Base-by-base conservation (phyloP, 2,888 invertebrate species). In the Panorpa germanica region DNA sequence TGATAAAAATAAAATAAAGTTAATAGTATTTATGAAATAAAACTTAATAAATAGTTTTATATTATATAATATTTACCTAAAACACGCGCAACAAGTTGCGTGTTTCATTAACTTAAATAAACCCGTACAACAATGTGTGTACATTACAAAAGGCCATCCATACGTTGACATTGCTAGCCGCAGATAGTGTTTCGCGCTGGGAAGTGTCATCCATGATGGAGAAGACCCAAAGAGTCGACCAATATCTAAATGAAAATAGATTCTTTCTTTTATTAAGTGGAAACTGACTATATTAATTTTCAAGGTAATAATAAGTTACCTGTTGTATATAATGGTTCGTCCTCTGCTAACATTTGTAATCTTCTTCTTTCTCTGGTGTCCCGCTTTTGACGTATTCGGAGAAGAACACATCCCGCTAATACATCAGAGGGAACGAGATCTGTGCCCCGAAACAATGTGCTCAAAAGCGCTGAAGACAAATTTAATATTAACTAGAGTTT, bases 401-500 rank as follows among this genome's bases (percentile, higher is more conserved):
- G 62, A n/a, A 90, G 63, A 13, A 90, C 70, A 43, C 82, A 70
- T 8, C 86, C 90, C 8, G 86, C 86, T 32, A 83, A 70, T 10
- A 88, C 69, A 50, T 90, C 91, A 1, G 85, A 81, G 1, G 85
- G 78, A 1, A 90, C 86, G 22, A 88, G 56, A 52, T 90, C 85
- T 5, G 81, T 73, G 38, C 81, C 80, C 43, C 85, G 63, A 52
- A 85, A 83, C 36, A 83, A 59, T 3, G 75, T 71, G 44, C 77
- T 74, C 36, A 85, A 61, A 6, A 85, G 55, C 38, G 71, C 72
- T 64, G 61, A 26, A 49, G 64, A 21, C 12, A 18, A 22, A 16
- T 27, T 29, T 12, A 16, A 28, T 15, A 16, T 4, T 27, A 31
- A 29, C 26, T 17, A n/a, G n/a, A n/a, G n/a, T n/a, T n/a, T n/a